Evolutionary conservation across 2,888 invertebrate genomes (phyloP), one percentile per base, ranked within the genome.

Genomic region (Ennomos fuscantarius): DNA sequence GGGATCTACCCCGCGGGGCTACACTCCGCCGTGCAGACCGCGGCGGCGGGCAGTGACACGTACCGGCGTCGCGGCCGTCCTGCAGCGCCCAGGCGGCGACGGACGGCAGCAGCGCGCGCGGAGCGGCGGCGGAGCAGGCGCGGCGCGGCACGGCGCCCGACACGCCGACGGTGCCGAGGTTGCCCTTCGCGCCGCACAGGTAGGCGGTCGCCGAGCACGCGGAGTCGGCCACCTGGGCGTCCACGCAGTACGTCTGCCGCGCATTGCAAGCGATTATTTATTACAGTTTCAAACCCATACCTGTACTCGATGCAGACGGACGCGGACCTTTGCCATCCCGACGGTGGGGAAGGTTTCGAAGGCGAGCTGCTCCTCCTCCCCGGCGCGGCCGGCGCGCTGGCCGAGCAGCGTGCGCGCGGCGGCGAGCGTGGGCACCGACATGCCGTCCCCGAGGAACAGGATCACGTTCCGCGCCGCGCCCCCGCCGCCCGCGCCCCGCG

Each of bases 361-460:
- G 46, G 86, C 84, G 8, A 95, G 86, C 33, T 85, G 73, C 1
- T 88, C 82, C 59, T 95, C 94, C 78, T 95, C 95, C 0, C 95
- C 95, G 0, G 90, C 69, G 32, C 71, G 70, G 0, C 86, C 86
- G 2, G 80, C 78, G 10, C 92, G 82, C 79, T 95, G 95, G 0
- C 95, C 95, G 45, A 93, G 90, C 67, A 94, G 93, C 35, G 94
- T 93, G 66, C 96, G 91, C 31, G 95, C 93, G 0, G 95, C 95
- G 6, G 94, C 93, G 48, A 95, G 82, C 5, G 96, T 96, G 1
- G 95, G 90, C 48, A 95, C 82, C 12, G 95, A 95, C 95, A 96
- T 95, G 40, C 96, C 96, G 79, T 96, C 96, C 8, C 96, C 96
- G 57, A 96, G 79, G 79, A 96, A 96, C 79, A 96, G 86, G 45